Percentiles rank a stretch among this genome's conserved stretches.
These are phyloP conservation scores for Coregonus suidteri DNA, from an alignment of 2,797 vertebrate species.

Conservation along the genomic window DNA sequence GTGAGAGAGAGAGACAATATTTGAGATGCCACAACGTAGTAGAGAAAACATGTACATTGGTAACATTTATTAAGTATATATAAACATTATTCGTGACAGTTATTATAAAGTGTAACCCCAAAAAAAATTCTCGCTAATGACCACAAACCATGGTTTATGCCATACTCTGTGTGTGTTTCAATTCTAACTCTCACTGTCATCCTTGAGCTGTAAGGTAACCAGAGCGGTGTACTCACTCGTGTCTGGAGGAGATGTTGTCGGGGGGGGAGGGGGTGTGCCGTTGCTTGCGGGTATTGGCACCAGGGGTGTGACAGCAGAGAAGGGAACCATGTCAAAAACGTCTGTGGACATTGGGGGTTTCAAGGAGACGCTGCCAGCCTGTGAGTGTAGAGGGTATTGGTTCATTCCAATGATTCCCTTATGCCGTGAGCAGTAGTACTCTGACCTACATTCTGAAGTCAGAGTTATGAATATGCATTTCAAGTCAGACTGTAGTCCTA, in stretches of 20 bases:
- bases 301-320: conserved; percentile 87
- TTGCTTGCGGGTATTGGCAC: conserved; percentile 85
- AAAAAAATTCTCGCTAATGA: not conserved
- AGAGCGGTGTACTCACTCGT: conserved; percentile 78
- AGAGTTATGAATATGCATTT: not conserved
- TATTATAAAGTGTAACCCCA: not conserved
- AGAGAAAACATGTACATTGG: not conserved
- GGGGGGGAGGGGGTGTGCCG: conserved; percentile 85
- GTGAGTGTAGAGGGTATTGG: conserved; percentile 30
- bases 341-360: conserved; percentile 85
- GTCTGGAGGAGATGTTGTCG: conserved; percentile 84
- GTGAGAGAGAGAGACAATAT: conserved; percentile 24
- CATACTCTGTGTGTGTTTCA: too few species aligned
- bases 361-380: conserved; percentile 84
- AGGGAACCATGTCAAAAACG: conserved; percentile 98
- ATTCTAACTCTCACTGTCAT: not conserved
- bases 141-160: too few species aligned
- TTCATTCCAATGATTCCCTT: not conserved
- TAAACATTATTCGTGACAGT: not conserved
- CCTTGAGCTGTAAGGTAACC: not conserved
- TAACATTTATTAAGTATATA: not conserved
- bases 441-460: not conserved
- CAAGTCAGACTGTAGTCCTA: not conserved
- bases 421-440: not conserved
- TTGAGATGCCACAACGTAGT: not conserved